Percentiles rank a stretch among this genome's conserved stretches.
Conservation (phyloP, 2,888 invertebrate species). For the Cybosia mesomella region DNA sequence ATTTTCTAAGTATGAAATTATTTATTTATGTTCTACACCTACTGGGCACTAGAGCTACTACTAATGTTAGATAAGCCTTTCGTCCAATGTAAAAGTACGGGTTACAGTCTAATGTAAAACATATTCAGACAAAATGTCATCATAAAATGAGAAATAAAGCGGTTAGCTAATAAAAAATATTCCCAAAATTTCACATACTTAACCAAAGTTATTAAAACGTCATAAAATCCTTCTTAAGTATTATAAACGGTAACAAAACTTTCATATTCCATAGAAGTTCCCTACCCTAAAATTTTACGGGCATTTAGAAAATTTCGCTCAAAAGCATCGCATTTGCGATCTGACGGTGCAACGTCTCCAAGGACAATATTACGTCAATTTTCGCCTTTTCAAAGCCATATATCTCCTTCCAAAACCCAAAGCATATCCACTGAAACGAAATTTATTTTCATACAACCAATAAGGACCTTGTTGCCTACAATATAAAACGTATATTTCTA, state of each 20-base stretch:
- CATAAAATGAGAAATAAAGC: background rate
- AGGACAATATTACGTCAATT: slow-evolving; percentile 76
- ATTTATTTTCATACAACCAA: slow-evolving; percentile 49
- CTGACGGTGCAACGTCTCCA: slow-evolving; percentile 53
- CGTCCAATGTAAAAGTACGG: no score
- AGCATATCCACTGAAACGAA: slow-evolving; percentile 67
- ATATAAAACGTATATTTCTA: slow-evolving; percentile 42
- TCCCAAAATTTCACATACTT: background rate
- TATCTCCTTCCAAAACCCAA: slow-evolving; percentile 63
- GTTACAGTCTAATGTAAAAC: no score
- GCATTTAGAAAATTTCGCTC: slow-evolving; percentile 52
- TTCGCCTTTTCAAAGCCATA: slow-evolving; percentile 67
- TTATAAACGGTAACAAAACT: slow-evolving; percentile 32
- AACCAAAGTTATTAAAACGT: background rate
- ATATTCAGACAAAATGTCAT: no score
- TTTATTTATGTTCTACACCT: no score
- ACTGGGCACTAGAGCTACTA: no score
- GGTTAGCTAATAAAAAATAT: background rate
- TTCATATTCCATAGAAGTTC: slow-evolving; percentile 29
- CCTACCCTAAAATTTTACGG: slow-evolving; percentile 47
- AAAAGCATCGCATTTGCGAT: slow-evolving; percentile 50
- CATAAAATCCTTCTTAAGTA: slow-evolving; percentile 25
- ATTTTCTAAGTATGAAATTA: no score
- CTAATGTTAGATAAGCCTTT: no score
- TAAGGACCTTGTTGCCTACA: slow-evolving; percentile 43